A percentile compares a stretch with the other conserved stretches of the same genome.
Conservation (phyloP, 2,888 invertebrate species). For the Ochropleura plecta region DNA sequence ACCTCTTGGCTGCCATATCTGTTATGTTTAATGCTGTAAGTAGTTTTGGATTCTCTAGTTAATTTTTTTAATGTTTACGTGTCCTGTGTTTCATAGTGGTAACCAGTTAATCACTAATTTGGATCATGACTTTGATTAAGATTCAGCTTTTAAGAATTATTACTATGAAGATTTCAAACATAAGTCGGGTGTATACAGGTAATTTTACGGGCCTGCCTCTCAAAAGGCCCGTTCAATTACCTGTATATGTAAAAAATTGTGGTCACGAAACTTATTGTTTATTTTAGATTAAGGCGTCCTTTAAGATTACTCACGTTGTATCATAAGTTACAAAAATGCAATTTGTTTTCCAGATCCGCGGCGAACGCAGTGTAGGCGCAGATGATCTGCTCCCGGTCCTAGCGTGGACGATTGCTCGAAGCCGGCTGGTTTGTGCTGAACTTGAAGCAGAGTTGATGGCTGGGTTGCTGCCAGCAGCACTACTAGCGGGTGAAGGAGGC, state of each 20-base stretch:
- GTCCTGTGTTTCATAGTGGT: neutral
- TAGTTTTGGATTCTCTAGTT: conserved; percentile 40
- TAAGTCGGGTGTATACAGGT: neutral
- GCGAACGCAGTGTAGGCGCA: conserved; percentile 93
- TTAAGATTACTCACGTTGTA: neutral
- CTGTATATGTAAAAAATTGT: neutral
- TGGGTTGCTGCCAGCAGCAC: conserved; percentile 96
- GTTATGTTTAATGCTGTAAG: conserved; percentile 95
- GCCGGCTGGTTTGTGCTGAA: conserved; percentile 97
- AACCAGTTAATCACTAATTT: neutral
- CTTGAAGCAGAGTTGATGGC: conserved; percentile 99
- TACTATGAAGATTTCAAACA: neutral
- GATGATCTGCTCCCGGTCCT: conserved; percentile 98
- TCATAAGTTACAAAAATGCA: neutral
- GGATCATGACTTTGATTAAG: neutral
- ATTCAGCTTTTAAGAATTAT: neutral
- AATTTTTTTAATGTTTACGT: neutral
- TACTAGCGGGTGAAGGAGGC: conserved; percentile 97
- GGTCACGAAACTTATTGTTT: neutral
- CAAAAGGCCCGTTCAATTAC: neutral
- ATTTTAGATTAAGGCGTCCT: neutral
- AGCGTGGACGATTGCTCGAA: conserved; percentile 97
- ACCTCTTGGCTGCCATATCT: conserved; percentile 96
- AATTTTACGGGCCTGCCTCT: no score
- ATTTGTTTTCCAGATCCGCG: conserved; percentile 91